phyloP scores from a whole-genome alignment of 1,140 invertebrate species.

The Zophobas atratus region DNA sequence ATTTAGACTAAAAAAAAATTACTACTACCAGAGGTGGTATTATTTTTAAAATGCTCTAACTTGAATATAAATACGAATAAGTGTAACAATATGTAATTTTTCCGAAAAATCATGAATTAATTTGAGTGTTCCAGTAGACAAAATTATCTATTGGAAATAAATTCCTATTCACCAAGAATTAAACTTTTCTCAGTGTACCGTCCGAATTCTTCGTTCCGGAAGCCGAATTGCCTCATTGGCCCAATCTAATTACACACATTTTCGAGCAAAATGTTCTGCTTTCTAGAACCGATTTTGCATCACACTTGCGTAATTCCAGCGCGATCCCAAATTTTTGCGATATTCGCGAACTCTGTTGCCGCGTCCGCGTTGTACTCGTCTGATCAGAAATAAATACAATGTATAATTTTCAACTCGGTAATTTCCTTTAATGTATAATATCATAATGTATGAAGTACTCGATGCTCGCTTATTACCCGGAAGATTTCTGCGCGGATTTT shows the following conservation, averaged over 20 bases:
- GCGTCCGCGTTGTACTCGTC: neutral
- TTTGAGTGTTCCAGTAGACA: too few species aligned
- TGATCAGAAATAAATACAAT: conserved; percentile 30
- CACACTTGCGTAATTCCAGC: conserved; percentile 9
- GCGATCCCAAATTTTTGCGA: neutral
- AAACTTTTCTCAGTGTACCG: neutral
- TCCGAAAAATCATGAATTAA: too few species aligned
- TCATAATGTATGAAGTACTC: conserved; percentile 50
- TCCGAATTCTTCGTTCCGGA: neutral
- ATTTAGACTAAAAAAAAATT: too few species aligned
- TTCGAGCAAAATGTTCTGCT: conserved; percentile 49
- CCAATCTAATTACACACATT: conserved; percentile 44
- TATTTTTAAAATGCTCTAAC: too few species aligned
- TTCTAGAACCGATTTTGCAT: conserved; percentile 48
- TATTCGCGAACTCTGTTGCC: neutral
- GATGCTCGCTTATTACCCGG: conserved; percentile 53
- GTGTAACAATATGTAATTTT: too few species aligned
- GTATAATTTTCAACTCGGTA: conserved; percentile 41
- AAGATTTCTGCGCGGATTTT: conserved; percentile 50
- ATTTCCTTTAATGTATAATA: conserved; percentile 55
- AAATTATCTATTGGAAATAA: too few species aligned
- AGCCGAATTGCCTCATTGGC: conserved; percentile 43
- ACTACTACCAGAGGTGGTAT: too few species aligned
- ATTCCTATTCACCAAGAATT: neutral
- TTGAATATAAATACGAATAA: too few species aligned